A percentile compares a stretch with the other conserved stretches of the same genome.
These are phyloP conservation scores for Thysanoteuthis rhombus DNA, from an alignment of 2,888 invertebrate genomes.

Conservation along the genomic window DNA sequence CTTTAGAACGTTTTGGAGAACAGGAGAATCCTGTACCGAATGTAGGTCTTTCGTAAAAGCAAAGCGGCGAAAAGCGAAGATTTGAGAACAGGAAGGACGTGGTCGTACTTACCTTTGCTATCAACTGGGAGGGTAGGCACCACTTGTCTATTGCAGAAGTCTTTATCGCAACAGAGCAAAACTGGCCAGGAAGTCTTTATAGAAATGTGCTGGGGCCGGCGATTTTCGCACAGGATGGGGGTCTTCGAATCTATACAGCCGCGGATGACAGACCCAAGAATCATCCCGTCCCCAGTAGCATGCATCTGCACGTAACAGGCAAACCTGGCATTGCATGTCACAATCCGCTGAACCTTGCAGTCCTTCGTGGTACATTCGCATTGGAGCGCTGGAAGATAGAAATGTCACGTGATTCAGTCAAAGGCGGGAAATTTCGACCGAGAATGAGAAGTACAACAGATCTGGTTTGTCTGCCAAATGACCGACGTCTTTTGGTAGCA, in stretches of 20 bases:
- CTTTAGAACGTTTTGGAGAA: too few relatives aligned
- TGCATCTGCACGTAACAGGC: constrained; percentile 68
- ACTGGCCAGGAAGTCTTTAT: constrained; percentile 64
- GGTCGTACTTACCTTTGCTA: constrained; percentile 33
- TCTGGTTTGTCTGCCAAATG: too few relatives aligned
- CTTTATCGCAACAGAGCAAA: constrained; percentile 64
- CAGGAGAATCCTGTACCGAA: too few relatives aligned
- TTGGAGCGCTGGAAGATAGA: constrained; percentile 42
- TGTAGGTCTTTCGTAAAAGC: too few relatives aligned
- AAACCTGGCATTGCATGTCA: constrained; percentile 62
- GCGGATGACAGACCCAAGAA: constrained; percentile 55
- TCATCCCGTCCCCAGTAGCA: constrained; percentile 49
- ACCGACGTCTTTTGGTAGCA: too few relatives aligned
- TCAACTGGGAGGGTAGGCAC: constrained; percentile 54
- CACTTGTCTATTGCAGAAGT: constrained; percentile 64
- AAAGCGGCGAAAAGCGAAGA: too few relatives aligned
- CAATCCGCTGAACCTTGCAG: constrained; percentile 54
- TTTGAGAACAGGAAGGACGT: too few relatives aligned
- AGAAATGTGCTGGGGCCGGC: constrained; percentile 57
- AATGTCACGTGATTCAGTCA: not conserved
- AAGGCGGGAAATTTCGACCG: not conserved
- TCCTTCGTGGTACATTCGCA: constrained; percentile 68
- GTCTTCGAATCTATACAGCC: constrained; percentile 67
- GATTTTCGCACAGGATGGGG: constrained; percentile 68
- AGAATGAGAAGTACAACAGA: not conserved